Conservation (phyloP, 2,888 invertebrate genomes). For the Latrodectus hesperus region DNA sequence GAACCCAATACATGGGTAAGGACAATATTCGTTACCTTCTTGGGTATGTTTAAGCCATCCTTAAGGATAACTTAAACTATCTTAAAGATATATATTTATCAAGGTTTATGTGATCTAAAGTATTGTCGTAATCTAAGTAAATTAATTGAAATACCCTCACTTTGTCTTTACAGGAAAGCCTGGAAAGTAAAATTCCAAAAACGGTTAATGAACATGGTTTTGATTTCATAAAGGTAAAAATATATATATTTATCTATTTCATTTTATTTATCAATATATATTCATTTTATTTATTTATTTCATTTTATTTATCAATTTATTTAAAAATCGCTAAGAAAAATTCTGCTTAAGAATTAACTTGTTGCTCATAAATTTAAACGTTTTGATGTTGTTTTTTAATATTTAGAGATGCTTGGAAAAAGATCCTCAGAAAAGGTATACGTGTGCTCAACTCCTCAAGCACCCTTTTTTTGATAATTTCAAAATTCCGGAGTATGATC, state of each 20-base stretch:
- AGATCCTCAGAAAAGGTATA: conserved; percentile 93
- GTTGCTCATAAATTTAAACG: not conserved
- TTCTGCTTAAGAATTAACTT: not conserved
- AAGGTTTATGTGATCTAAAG: too few species aligned
- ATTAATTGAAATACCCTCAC: too few species aligned
- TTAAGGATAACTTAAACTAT: too few species aligned
- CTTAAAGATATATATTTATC: too few species aligned
- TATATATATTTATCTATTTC: not conserved
- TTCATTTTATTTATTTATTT: not conserved
- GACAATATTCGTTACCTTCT: not conserved
- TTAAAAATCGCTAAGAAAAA: too few species aligned
- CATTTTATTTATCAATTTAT: too few species aligned
- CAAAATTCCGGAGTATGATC: conserved; percentile 74
- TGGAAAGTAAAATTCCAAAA: conserved; percentile 89
- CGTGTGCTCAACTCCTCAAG: conserved; percentile 90
- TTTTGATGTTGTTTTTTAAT: not conserved
- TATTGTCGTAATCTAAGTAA: too few species aligned
- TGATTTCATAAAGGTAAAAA: conserved; percentile 87
- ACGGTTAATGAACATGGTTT: conserved; percentile 82
- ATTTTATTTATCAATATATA: not conserved
- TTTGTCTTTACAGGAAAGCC: conserved; percentile 79
- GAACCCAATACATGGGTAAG: conserved; percentile 85
- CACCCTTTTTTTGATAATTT: conserved; percentile 95
- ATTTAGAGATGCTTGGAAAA: conserved; percentile 93
- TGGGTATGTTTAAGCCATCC: too few species aligned